Percentiles rank a stretch among this genome's conserved stretches.
Evolutionary conservation across 2,888 invertebrate genomes (phyloP).

Genomic region (Isoperla grammatica): DNA sequence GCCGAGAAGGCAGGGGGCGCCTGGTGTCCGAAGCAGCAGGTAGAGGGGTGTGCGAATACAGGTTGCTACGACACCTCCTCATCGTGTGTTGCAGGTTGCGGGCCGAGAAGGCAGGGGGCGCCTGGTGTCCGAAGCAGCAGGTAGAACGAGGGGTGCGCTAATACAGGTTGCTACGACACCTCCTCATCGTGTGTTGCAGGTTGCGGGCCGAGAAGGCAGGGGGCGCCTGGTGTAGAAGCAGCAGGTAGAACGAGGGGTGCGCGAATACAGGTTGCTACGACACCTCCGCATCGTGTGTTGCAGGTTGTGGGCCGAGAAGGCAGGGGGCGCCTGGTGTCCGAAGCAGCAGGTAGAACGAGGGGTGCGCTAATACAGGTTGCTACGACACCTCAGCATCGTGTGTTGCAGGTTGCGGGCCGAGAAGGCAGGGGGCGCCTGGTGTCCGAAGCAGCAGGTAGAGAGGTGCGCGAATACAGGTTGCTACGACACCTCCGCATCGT

Average conservation of each 20-base stretch:
- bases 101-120: constrained; percentile 64
- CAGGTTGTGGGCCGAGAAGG: constrained; percentile 62
- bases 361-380: too few species aligned
- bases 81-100: constrained; percentile 62
- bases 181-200: too few species aligned
- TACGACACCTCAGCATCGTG: too few species aligned
- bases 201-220: constrained; percentile 62
- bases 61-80: too few species aligned
- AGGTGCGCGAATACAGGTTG: too few species aligned
- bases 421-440: constrained; percentile 70
- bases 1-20: constrained; percentile 66
- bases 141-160: constrained; percentile 60
- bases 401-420: constrained; percentile 63
- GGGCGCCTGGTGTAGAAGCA: constrained; percentile 71
- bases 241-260: constrained; percentile 56
- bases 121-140: constrained; percentile 69
- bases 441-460: constrained; percentile 63
- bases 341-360: constrained; percentile 57
- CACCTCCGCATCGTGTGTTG: too few species aligned
- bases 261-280: too few species aligned
- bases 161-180: too few species aligned
- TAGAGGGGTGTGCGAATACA: constrained; percentile 62
- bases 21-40: constrained; percentile 69
- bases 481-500: too few species aligned
- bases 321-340: constrained; percentile 76